These are phyloP conservation scores for Stenichneumon culpator DNA, from an alignment of 2,888 invertebrate species.

Conservation along the genomic window DNA sequence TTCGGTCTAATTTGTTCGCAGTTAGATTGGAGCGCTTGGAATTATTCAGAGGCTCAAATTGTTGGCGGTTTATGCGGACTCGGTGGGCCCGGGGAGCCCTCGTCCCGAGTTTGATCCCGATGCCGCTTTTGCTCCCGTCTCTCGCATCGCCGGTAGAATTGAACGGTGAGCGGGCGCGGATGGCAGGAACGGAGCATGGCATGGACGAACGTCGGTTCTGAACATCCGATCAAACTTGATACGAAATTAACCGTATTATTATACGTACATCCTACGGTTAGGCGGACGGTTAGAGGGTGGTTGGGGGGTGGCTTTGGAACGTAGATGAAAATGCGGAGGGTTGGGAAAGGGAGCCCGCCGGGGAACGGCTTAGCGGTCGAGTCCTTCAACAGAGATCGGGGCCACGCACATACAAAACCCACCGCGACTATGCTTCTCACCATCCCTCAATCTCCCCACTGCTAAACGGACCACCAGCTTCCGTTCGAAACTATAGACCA, in stretches of 20 bases:
- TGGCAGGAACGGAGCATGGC: conserved; percentile 56
- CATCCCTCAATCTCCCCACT: background rate
- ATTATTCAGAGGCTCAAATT: conserved; percentile 83
- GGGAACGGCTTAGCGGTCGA: conserved; percentile 65
- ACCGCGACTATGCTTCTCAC: conserved; percentile 33
- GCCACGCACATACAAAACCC: conserved; percentile 66
- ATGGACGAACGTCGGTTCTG: conserved; percentile 58
- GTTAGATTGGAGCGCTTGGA: conserved; percentile 83
- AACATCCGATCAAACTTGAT: conserved; percentile 78
- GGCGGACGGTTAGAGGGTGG: conserved; percentile 38
- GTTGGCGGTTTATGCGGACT: conserved; percentile 82
- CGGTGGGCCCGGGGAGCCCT: conserved; percentile 72
- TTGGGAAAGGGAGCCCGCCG: background rate
- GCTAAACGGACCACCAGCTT: conserved; percentile 51
- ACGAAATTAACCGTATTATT: conserved; percentile 83
- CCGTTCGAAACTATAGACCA: conserved; percentile 77
- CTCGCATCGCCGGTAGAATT: conserved; percentile 60
- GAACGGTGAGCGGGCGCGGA: conserved; percentile 56
- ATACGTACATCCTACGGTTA: conserved; percentile 73
- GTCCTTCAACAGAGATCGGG: conserved; percentile 63
- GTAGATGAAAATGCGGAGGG: conserved; percentile 35
- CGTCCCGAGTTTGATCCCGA: conserved; percentile 62
- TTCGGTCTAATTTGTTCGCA: conserved; percentile 83
- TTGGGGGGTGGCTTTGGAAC: background rate
- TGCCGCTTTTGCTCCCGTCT: conserved; percentile 37